Base-by-base conservation (phyloP, 2,888 invertebrate species). In the Drosophila mettleri region DNA sequence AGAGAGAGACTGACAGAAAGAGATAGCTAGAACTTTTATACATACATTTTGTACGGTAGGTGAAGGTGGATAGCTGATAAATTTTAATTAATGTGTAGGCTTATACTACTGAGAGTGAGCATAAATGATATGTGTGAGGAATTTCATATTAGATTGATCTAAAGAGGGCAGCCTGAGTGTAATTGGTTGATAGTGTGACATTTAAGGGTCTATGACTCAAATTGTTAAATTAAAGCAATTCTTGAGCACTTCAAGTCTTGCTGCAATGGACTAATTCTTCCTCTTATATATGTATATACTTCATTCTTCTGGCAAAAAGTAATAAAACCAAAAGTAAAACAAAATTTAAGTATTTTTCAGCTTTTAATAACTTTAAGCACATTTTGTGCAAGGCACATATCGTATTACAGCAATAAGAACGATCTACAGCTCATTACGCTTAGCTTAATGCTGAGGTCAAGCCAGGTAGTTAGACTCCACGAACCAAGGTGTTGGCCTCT, bases 361-460 rank as follows among this genome's bases (percentile, higher is more conserved):
- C 41, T 14, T 20, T 63, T 45, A 22, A 57, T 45, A 10, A 14
- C 24, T 39, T 54, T 9, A 24, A 43, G 18, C 27, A n/a, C 27
- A 20, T 60, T 27, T 41, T 33, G 14, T 7, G 14, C 14, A 51
- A 33, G 14, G 31, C 61, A 41, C 31, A 48, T 59, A 66, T 67
- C 55, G 33, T 10, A 34, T 75, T 46, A 43, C 75, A n/a, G 36
- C 53, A 29, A 60, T 53, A 49, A 43, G 61, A 41, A 70, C 29
- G 33, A 79, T 69, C 69, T 72, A 61, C 60, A 61, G 61, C 53
- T 69, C 61, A 74, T 70, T 74, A 70, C 36, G 43, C 27, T 27
- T 46, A 34, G 46, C 74, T 46, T 41, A 51, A 51, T 31, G 57
- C 33, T 62, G 53, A 71, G 74, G 74, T 74, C 74, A 69, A 51